A percentile compares a stretch with the other conserved stretches of the same genome.
phyloP scores from a whole-genome alignment of 2,888 invertebrate genomes.

The Apeira syringaria region DNA sequence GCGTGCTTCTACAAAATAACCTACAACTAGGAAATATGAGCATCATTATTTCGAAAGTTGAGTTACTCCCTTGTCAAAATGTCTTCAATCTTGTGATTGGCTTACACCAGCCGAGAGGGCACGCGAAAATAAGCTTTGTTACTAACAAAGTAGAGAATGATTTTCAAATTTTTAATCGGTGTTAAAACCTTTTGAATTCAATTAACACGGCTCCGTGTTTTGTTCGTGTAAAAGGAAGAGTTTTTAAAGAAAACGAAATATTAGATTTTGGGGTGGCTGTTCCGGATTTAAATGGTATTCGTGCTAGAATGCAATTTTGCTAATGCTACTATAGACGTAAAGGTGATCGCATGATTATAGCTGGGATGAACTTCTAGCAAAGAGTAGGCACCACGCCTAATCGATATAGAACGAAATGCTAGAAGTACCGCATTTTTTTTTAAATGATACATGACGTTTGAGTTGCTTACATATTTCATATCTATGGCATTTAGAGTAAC shows the following conservation, averaged over 20 bases:
- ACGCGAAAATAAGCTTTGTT: slow-evolving; percentile 4
- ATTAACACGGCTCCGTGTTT: slow-evolving; percentile 22
- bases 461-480: too few species aligned
- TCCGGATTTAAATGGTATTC: slow-evolving; percentile 10
- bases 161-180: slow-evolving; percentile 9
- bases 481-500: too few species aligned
- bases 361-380: background rate
- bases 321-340: slow-evolving; percentile 2
- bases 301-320: slow-evolving; percentile 2
- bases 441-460: too few species aligned
- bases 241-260: slow-evolving; percentile 13
- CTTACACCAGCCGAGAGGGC: slow-evolving; percentile 16
- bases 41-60: slow-evolving; percentile 28
- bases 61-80: slow-evolving; percentile 29
- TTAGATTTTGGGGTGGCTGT: slow-evolving; percentile 18
- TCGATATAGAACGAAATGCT: too few species aligned
- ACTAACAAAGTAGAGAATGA: background rate
- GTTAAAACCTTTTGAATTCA: slow-evolving; percentile 21
- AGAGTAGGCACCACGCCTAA: background rate
- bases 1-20: slow-evolving; percentile 13
- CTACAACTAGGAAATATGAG: slow-evolving; percentile 26
- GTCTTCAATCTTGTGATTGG: slow-evolving; percentile 30
- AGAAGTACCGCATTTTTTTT: too few species aligned
- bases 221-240: slow-evolving; percentile 17
- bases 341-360: slow-evolving; percentile 2